Evolutionary conservation across 2,113 vertebrate genomes (phyloP).

Genomic region (Charina bottae): DNA sequence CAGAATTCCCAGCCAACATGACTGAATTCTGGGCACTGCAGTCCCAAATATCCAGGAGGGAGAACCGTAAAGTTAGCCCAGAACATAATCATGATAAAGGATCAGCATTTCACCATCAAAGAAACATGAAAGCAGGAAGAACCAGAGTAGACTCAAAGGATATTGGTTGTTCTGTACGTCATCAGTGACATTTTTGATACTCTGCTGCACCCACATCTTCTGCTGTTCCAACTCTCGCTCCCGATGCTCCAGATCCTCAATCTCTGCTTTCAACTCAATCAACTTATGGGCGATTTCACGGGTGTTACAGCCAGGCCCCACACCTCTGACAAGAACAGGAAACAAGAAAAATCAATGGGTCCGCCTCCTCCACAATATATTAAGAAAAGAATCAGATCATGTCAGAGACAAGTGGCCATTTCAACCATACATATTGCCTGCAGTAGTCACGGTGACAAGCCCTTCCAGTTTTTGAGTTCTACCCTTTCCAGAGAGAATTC

Average conservation of each 20-base stretch:
- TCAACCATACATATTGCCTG: not conserved
- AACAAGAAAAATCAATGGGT: not conserved
- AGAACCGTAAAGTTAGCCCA: not conserved
- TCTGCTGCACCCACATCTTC: constrained; percentile 97
- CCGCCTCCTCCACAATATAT: too few species aligned
- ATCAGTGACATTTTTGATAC: constrained; percentile 97
- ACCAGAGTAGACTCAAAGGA: constrained; percentile 74
- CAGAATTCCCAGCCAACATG: not conserved
- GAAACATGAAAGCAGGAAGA: not conserved
- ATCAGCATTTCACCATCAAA: not conserved
- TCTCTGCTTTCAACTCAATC: constrained; percentile 95
- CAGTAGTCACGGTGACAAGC: not conserved
- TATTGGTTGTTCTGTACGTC: constrained; percentile 97
- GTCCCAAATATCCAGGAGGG: not conserved
- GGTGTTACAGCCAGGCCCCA: constrained; percentile 97
- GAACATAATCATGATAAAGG: not conserved
- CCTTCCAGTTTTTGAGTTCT: not conserved
- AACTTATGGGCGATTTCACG: constrained; percentile 97
- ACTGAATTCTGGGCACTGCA: not conserved
- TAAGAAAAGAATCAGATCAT: not conserved
- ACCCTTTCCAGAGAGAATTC: not conserved
- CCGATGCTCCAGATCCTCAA: constrained; percentile 89
- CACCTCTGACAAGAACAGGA: constrained; percentile 78
- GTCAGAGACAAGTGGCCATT: not conserved
- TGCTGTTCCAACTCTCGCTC: constrained; percentile 97